phyloP scores from a whole-genome alignment of 1,140 invertebrate genomes.

The Tyrophagus putrescentiae region DNA sequence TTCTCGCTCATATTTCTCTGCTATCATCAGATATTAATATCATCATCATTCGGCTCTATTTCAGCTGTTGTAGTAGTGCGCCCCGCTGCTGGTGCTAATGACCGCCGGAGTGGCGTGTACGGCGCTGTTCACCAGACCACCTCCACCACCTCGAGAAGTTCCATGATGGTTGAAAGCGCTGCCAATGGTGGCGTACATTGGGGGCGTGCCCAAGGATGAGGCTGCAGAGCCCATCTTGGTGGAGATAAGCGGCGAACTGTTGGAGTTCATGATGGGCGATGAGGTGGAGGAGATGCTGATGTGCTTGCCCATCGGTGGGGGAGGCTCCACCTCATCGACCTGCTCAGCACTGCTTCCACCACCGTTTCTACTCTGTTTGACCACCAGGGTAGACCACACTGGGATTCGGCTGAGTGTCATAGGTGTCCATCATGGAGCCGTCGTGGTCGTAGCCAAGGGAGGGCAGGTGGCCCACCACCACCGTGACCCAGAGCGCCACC shows the following conservation, averaged over 20 bases:
- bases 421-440: background rate
- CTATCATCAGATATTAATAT: no score
- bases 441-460: background rate
- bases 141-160: background rate
- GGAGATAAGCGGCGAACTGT: background rate
- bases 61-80: slow-evolving; percentile 1
- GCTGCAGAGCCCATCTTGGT: background rate
- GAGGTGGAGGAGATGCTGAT: background rate
- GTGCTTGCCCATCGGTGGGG: background rate
- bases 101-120: slow-evolving; percentile 12
- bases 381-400: background rate
- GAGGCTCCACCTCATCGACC: background rate
- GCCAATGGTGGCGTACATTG: background rate
- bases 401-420: background rate
- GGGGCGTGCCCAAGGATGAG: background rate
- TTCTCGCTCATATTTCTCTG: background rate
- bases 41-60: no score
- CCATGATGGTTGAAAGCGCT: background rate
- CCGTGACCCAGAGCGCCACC: slow-evolving; percentile 2
- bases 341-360: background rate
- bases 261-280: background rate
- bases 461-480: background rate
- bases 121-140: background rate
- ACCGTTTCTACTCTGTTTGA: background rate
- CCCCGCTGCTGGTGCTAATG: background rate